phyloP scores from a whole-genome alignment of 1,140 invertebrate genomes.

The Chironomus tepperi region DNA sequence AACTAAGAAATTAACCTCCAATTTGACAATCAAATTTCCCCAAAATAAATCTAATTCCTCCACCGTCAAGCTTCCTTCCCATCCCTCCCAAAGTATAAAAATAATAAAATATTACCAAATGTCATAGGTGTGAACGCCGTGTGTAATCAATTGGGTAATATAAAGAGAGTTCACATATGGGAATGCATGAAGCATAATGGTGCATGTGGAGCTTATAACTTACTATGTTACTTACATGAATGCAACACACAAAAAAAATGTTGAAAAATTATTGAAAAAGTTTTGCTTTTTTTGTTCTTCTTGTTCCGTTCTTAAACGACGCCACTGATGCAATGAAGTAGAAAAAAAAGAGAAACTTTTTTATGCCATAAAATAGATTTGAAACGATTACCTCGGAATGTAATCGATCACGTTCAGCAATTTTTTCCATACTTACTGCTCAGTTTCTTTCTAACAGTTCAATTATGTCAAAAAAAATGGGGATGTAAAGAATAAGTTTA shows the following conservation, averaged over 20 bases:
- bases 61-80: no score
- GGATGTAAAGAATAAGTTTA: no score
- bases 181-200: neutral
- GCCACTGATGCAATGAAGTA: neutral
- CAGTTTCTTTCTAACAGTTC: neutral
- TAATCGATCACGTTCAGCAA: conserved; percentile 6
- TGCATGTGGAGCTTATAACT: neutral
- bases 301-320: neutral
- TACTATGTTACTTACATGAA: neutral
- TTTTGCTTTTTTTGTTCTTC: neutral
- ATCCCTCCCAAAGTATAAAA: no score
- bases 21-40: no score
- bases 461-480: neutral
- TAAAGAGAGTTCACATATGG: no score
- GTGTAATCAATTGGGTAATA: no score
- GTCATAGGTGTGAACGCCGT: no score
- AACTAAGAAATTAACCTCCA: no score
- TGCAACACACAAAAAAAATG: neutral
- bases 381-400: neutral
- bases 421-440: neutral
- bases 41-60: no score
- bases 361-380: neutral
- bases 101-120: no score
- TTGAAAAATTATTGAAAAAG: neutral
- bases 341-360: neutral